Conservation (phyloP, 2,113 vertebrate genomes). For the Peromyscus californicus region DNA sequence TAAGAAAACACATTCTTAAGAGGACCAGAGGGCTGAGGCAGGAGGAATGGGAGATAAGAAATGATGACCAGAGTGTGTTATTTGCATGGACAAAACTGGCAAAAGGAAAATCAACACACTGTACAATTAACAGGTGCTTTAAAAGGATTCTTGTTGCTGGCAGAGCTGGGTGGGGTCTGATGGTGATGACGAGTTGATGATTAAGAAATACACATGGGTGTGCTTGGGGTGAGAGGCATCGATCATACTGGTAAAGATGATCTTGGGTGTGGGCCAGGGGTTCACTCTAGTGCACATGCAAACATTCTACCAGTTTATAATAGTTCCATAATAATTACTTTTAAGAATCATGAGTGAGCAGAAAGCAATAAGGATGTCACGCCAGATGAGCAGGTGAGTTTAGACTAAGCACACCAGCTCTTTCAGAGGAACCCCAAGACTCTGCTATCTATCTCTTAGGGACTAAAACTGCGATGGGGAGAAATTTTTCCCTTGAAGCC, state of each 20-base stretch:
- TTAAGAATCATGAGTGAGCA: not conserved
- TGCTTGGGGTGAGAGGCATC: not conserved
- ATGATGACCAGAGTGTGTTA: not conserved
- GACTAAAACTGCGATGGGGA: not conserved
- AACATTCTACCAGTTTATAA: not conserved
- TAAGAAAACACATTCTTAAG: not conserved
- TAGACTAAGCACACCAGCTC: not conserved
- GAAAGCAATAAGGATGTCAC: not conserved
- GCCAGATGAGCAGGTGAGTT: not conserved
- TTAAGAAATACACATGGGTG: not conserved
- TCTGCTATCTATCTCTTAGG: not conserved
- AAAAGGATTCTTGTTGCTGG: not conserved
- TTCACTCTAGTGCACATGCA: not conserved
- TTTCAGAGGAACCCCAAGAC: not conserved
- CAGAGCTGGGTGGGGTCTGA: not conserved
- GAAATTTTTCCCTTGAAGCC: not conserved
- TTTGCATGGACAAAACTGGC: not conserved
- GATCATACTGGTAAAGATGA: not conserved
- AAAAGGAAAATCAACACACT: not conserved
- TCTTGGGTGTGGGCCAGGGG: not conserved
- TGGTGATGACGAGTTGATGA: not conserved
- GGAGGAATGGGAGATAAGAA: not conserved
- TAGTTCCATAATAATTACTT: not conserved
- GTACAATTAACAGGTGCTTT: not conserved
- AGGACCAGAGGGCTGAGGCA: not conserved